Conservation (phyloP, 1,140 invertebrate species). For the Eumeta japonica region DNA sequence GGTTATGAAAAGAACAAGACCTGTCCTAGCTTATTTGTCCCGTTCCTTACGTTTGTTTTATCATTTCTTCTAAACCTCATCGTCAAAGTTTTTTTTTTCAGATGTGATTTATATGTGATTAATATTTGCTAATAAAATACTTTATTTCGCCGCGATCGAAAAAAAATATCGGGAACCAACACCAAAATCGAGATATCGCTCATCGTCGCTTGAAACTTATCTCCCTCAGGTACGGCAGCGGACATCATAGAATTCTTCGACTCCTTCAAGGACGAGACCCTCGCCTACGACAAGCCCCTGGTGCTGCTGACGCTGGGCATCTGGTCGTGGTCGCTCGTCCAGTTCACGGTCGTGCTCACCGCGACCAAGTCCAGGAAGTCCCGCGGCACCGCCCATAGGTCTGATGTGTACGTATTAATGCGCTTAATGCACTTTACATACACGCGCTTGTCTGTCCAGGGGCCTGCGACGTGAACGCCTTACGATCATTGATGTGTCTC, state of each 20-base stretch:
- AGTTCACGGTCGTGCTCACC: slow-evolving; percentile 87
- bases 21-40: too few relatives aligned
- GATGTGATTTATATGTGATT: too few relatives aligned
- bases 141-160: too few relatives aligned
- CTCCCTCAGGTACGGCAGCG: slow-evolving; percentile 72
- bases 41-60: too few relatives aligned
- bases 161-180: too few relatives aligned
- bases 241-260: slow-evolving; percentile 97
- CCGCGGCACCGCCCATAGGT: slow-evolving; percentile 60
- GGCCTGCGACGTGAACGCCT: too few relatives aligned
- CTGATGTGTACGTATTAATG: slow-evolving; percentile 48
- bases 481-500: too few relatives aligned
- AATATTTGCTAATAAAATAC: too few relatives aligned
- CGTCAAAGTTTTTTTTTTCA: too few relatives aligned
- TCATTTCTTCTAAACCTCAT: too few relatives aligned
- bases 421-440: background rate
- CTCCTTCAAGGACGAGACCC: slow-evolving; percentile 85
- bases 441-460: background rate
- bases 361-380: slow-evolving; percentile 80
- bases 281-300: slow-evolving; percentile 70
- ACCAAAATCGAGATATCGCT: background rate
- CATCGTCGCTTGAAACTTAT: background rate
- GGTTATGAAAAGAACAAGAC: too few relatives aligned
- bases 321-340: slow-evolving; percentile 87
- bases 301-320: slow-evolving; percentile 77